Evolutionary conservation across 2,113 vertebrate genomes (phyloP).

Genomic region (Rhipidura dahli): DNA sequence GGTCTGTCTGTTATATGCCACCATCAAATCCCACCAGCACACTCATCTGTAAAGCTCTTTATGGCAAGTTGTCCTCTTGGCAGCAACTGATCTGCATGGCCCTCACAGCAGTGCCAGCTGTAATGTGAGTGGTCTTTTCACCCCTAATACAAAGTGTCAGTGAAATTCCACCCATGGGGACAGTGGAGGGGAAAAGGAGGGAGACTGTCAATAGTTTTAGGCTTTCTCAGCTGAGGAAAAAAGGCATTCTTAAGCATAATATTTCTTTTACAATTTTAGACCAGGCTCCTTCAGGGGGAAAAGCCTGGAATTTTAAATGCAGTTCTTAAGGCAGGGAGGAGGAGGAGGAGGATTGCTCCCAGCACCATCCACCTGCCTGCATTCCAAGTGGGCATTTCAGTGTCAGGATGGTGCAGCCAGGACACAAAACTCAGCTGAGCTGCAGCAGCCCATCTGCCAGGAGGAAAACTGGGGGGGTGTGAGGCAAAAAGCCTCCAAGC

Average conservation of each 20-base stretch:
- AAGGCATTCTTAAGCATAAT: not conserved
- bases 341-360: not conserved
- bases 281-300: not conserved
- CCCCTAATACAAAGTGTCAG: accelerated
- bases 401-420: not conserved
- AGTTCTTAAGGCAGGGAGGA: not conserved
- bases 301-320: not conserved
- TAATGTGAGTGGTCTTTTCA: not conserved
- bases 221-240: not conserved
- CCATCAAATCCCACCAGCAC: not conserved
- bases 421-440: not conserved
- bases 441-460: conserved; percentile 33
- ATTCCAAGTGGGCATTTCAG: not conserved
- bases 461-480: not conserved
- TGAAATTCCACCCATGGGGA: not conserved
- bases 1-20: not conserved
- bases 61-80: not conserved
- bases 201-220: not conserved
- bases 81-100: accelerated
- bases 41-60: not conserved
- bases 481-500: not conserved
- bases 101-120: too few species aligned
- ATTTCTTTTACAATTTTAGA: not conserved
- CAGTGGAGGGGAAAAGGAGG: accelerated
- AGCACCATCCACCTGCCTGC: not conserved